Evolutionary conservation across 2,888 invertebrate species (phyloP).

Genomic region (Hipparchia sbordonii): DNA sequence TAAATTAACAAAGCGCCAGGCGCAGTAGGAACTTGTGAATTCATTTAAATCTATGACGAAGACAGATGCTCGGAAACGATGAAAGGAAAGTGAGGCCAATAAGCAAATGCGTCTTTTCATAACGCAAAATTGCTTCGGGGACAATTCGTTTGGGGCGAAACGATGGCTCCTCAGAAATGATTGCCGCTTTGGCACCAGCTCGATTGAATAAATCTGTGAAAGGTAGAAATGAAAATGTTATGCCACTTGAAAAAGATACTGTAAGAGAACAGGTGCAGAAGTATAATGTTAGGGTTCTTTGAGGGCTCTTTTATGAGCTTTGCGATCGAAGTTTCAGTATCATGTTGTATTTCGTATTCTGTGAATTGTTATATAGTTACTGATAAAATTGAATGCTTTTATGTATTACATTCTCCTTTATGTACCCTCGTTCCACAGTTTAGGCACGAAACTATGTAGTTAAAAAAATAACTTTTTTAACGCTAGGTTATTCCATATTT

Average conservation of each 20-base stretch:
- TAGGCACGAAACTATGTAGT: no score
- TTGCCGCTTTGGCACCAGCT: conserved; percentile 52
- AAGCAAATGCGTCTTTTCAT: conserved; percentile 78
- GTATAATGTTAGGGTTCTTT: conserved; percentile 10
- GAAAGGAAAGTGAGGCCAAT: conserved; percentile 73
- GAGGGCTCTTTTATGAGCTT: conserved; percentile 14
- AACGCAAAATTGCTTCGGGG: conserved; percentile 73
- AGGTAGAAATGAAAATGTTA: conserved; percentile 42
- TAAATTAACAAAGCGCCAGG: conserved; percentile 14
- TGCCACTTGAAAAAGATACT: conserved; percentile 28
- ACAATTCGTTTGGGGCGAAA: conserved; percentile 63
- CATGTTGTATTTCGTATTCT: not conserved
- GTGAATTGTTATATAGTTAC: conserved; percentile 1
- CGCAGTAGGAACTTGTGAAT: conserved; percentile 16
- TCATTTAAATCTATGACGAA: conserved; percentile 41
- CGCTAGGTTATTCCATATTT: not conserved
- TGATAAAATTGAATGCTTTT: not conserved
- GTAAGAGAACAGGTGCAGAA: conserved; percentile 24
- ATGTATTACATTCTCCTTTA: not conserved
- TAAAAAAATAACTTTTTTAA: not conserved
- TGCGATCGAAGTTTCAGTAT: not conserved
- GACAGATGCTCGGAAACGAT: conserved; percentile 61
- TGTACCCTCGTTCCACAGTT: not conserved
- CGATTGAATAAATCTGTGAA: conserved; percentile 49
- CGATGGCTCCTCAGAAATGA: conserved; percentile 61